A percentile compares a stretch with the other conserved stretches of the same genome.
Evolutionary conservation across 2,888 invertebrate species (phyloP).

Genomic region (Amiota minor): DNA sequence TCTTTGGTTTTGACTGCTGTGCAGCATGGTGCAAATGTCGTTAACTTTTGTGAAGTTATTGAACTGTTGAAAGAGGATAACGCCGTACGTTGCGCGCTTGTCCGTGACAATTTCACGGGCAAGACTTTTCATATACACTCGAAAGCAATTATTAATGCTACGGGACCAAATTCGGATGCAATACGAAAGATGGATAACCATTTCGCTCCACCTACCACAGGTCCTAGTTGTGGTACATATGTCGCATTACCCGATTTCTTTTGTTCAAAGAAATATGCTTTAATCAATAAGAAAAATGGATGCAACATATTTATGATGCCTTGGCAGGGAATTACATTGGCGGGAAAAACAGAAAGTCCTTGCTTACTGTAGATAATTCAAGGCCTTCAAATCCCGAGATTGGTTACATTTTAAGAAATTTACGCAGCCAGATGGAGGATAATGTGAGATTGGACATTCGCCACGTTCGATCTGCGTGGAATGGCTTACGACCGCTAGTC

Average conservation of each 20-base stretch:
- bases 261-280: constrained; percentile 96
- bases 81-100: constrained; percentile 75
- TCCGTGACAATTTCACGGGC: constrained; percentile 84
- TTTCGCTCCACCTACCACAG: constrained; percentile 88
- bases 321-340: constrained; percentile 93
- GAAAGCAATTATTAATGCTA: constrained; percentile 96
- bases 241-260: constrained; percentile 90
- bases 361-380: constrained; percentile 92
- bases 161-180: constrained; percentile 95
- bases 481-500: constrained; percentile 95
- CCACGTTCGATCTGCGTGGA: constrained; percentile 97
- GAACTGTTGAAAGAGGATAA: constrained; percentile 80
- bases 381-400: constrained; percentile 96
- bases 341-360: constrained; percentile 95
- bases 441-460: constrained; percentile 96
- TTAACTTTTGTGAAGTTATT: constrained; percentile 88
- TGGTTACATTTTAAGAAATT: constrained; percentile 94
- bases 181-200: constrained; percentile 94
- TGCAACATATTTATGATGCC: constrained; percentile 99
- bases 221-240: constrained; percentile 43
- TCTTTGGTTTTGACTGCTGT: constrained; percentile 93
- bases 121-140: constrained; percentile 88
- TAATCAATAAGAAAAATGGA: constrained; percentile 96
- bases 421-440: constrained; percentile 93
- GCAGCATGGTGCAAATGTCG: constrained; percentile 90